These are phyloP conservation scores for Andrena bicolor DNA, from an alignment of 2,888 invertebrate species.

Conservation along the genomic window DNA sequence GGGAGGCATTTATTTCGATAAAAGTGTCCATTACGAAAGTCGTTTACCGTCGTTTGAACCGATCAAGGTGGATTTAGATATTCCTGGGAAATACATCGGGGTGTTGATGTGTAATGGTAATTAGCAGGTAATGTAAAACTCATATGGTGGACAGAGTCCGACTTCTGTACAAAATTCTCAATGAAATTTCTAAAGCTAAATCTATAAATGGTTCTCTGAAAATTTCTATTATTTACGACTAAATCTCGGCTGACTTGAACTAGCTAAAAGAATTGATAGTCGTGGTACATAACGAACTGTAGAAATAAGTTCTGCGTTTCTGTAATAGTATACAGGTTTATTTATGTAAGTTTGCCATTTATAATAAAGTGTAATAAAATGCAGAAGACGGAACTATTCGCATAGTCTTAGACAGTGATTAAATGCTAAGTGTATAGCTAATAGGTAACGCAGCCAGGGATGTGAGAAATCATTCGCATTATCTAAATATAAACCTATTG, in stretches of 20 bases:
- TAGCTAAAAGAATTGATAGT: constrained; percentile 37
- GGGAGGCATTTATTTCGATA: constrained; percentile 39
- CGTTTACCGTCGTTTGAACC: constrained; percentile 34
- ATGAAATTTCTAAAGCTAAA: constrained; percentile 29
- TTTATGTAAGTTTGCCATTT: constrained; percentile 83
- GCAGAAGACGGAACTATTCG: constrained; percentile 63
- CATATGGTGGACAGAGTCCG: constrained; percentile 48
- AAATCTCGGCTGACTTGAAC: constrained; percentile 27
- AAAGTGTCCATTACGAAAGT: constrained; percentile 40
- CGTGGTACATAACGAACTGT: constrained; percentile 60
- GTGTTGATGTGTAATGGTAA: constrained; percentile 62
- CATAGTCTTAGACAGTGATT: constrained; percentile 55
- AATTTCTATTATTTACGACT: constrained; percentile 27
- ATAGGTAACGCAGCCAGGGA: constrained; percentile 35
- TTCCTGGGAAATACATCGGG: constrained; percentile 56
- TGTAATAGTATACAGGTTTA: constrained; percentile 81
- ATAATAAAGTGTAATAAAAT: constrained; percentile 82
- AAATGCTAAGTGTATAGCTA: constrained; percentile 41
- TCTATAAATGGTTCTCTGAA: constrained; percentile 11
- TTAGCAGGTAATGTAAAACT: constrained; percentile 66
- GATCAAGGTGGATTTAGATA: constrained; percentile 56
- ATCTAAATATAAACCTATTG: constrained; percentile 23
- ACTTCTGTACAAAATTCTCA: constrained; percentile 52
- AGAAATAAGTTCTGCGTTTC: constrained; percentile 83
- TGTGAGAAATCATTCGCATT: constrained; percentile 17